phyloP scores from a whole-genome alignment of 2,113 vertebrate genomes.

The Emydocephalus ijimae region DNA sequence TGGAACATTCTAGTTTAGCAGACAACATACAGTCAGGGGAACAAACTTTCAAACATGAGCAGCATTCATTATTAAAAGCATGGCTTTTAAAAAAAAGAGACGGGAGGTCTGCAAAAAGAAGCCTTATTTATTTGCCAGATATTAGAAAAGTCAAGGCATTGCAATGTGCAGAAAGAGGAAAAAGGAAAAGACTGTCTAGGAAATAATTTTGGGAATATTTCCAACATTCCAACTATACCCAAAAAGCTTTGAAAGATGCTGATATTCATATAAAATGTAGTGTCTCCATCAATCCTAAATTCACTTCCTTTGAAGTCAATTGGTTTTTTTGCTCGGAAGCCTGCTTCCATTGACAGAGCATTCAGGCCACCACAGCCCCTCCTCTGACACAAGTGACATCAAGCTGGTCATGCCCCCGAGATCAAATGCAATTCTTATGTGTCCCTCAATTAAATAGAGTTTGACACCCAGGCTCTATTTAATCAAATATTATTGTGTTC shows the following conservation, averaged over 20 bases:
- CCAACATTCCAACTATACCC: not conserved
- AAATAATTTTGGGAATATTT: not conserved
- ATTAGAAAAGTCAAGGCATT: not conserved
- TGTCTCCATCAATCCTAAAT: not conserved
- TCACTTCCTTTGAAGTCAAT: not conserved
- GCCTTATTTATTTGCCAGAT: not conserved
- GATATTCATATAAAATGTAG: fast-evolving
- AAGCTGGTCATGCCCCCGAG: too few relatives aligned
- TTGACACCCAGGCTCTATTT: too few relatives aligned
- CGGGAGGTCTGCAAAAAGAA: fast-evolving
- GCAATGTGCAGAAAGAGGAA: fast-evolving
- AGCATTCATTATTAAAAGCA: not conserved
- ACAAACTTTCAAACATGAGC: not conserved
- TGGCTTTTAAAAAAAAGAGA: not conserved
- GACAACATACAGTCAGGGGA: constrained; percentile 3
- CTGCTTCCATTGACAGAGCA: too few relatives aligned
- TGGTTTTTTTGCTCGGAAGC: too few relatives aligned
- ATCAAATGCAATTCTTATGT: too few relatives aligned
- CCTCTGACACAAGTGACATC: too few relatives aligned
- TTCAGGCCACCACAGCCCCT: too few relatives aligned
- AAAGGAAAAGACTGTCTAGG: not conserved
- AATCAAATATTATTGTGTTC: not conserved
- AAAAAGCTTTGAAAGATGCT: fast-evolving
- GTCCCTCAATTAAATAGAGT: too few relatives aligned
- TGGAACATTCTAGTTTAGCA: constrained; percentile 23